Evolutionary conservation across 2,113 vertebrate genomes (phyloP), one percentile per base, ranked within the genome.

Genomic region (Callipepla californica): DNA sequence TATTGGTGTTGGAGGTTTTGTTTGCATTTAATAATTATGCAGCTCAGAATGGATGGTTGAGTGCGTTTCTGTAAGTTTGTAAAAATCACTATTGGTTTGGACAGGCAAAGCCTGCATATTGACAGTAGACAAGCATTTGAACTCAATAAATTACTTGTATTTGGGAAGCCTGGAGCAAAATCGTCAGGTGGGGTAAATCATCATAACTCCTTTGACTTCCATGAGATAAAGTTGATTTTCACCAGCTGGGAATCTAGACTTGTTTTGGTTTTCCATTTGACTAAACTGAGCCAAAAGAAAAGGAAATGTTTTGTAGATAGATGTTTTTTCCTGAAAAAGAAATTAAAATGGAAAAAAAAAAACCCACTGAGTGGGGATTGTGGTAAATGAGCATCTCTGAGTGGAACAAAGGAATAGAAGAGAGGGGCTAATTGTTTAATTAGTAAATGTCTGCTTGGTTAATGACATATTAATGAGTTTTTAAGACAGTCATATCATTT

Each of bases 381-480:
- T 80, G 94, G 84, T 93, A 97, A 96, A 97, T 89, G 93, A 97
- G 89, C 92, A 95, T 97, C 96, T 97, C 90, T 96, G 97, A 95
- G 92, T 96, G 96, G 95, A 98, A 98, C 97, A 98, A 98, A 98
- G 96, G 95, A 98, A 97, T 96, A 96, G 88, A 96, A 98, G 95
- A 98, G 98, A 98, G 97, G 97, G 97, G 97, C 98, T 98, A 98
- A 98, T 98, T 98, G 98, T 98, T 98, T 98, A 98, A 98, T 98
- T 98, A 98, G 98, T 98, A 98, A 98, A 98, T 98, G 98, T 98
- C 98, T 98, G 97, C 97, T 98, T 98, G 98, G 98, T 98, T 98
- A 98, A 98, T 98, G 98, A 98, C 97, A 98, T 98, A 98, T 98
- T 98, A 98, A 98, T 98, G 98, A 98, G 98, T 98, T 98, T 98